Base-by-base conservation (phyloP, 2,797 vertebrate genomes). In the Arctocebus calabarensis region DNA sequence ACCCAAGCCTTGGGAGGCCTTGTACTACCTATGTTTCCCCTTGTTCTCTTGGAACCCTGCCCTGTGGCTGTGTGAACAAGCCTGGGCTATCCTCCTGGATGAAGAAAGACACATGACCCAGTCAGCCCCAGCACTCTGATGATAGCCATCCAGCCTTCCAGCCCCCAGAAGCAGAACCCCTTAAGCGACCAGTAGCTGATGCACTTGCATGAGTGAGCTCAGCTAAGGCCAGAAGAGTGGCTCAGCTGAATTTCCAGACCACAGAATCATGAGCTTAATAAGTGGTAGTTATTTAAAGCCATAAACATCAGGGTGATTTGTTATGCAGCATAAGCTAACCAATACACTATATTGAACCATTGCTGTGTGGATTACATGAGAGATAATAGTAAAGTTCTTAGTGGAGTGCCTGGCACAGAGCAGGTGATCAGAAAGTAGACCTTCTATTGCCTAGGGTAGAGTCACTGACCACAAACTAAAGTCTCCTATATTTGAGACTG, bases 301-400 rank as follows among this genome's bases (percentile, higher is more conserved):
- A 62, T 40, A 73, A 66, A 37, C 5, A 10, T 32, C 43, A 55
- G 92, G 32, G 19, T 52, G 29, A 90, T 73, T 97, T 95, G 78
- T 97, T 95, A 96, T 23, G 19, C 90, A 82, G 95, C 94, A 32
- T 82, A 84, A 84, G 79, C 97, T 96, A 86, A 94, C 96, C 32
- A 66, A 84, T 92, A 92, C 78, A 92, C 37, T 19, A 2, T 83
- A 79, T 68, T 7, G 10, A 11, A 75, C 68, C 43, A n/a, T 14
- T 45, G 19, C 73, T n/a, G 3, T 19, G 27, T 62, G 81, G 81
- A 57, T 43, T 66, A 62, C 74, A 19, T 62, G 91, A 90, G 32
- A 40, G 16, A 59, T 52, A 62, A 52, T 52, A 79, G 16, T 23
- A 45, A 74, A 90, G 32, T 12, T 11, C 61, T 45, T 45, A 40